Base-by-base conservation (phyloP, 2,797 vertebrate genomes). In the Gila robusta region DNA sequence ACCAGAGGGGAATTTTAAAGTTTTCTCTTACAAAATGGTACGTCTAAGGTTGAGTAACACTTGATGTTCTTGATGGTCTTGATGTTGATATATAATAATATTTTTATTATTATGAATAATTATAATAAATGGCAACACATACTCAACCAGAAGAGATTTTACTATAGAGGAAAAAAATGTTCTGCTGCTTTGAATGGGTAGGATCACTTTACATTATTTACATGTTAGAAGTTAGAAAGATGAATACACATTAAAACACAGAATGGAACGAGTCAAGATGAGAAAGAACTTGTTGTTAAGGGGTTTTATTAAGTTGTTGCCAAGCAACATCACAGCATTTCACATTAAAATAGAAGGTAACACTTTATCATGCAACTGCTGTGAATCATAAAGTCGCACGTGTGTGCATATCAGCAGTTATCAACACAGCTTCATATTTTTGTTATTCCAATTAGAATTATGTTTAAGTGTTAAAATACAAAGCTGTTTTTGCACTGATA, bases 311-410 rank as follows among this genome's bases (percentile, higher is more conserved):
- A 59, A n/a, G 47, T 74, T 54, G 73, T 56, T 77, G 28, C 73
- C 73, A 23, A 77, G 73, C 73, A 77, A 77, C 73, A 37, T 77
- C 28, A 56, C 49, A 37, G 32, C 54, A 11, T 54, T 37, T 56
- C 23, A 21, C 49, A 77, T 77, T 23, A 77, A 77, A 77, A 77
- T 56, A 77, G 49, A 77, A 23, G 32, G 47, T 37, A 76, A 76
- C 28, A 54, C 19, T 54, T 76, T 54, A 23, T 54, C 19, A 76
- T 12, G 11, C 47, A 76, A 23, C 73, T 54, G 9, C 35, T 23
- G 28, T 76, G 73, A 76, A 54, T 54, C 73, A 76, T 52, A 77
- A 77, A 56, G 21, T 54, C 49, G 23, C 6, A 76, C 37, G 28
- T 23, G 28, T 23, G 73, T 54, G 32, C 32, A 23, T 23, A 76